These are phyloP conservation scores for Zoanthus solanderi DNA, from an alignment of 92 coral and sea anemone species.

Conservation along the genomic window DNA sequence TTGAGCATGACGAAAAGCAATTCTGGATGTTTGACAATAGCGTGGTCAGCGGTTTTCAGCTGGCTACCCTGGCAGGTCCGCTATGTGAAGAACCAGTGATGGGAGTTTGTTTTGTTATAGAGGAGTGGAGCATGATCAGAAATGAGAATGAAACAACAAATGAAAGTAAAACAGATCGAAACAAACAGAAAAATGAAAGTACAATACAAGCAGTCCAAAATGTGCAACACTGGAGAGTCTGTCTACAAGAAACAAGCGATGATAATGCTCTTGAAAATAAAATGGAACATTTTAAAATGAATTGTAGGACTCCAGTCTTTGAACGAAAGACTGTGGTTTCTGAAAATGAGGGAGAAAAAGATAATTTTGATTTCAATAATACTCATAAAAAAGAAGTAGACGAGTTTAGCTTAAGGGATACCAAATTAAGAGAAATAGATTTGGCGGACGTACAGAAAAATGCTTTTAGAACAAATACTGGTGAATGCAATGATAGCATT, in stretches of 20 bases:
- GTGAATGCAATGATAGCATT: neutral
- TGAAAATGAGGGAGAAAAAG: neutral
- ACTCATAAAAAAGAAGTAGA: neutral
- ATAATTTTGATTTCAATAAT: neutral
- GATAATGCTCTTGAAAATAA: neutral
- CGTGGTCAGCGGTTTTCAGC: constrained; percentile 91
- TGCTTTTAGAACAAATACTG: neutral
- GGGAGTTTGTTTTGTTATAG: constrained; percentile 96
- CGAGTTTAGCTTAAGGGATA: neutral
- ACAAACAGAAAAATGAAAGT: neutral
- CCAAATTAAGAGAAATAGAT: neutral
- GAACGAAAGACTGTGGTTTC: neutral
- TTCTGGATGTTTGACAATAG: constrained; percentile 89
- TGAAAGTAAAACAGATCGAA: neutral
- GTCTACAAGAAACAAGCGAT: neutral
- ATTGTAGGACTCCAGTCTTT: neutral
- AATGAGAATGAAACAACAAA: neutral
- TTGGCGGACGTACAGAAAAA: neutral
- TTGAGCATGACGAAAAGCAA: constrained; percentile 44
- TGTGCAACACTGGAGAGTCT: neutral
- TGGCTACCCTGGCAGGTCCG: constrained; percentile 93
- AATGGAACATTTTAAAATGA: neutral
- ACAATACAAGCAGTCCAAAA: neutral
- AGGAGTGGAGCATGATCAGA: constrained; percentile 63
- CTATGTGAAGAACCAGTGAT: constrained; percentile 96